Evolutionary conservation across 2,113 vertebrate genomes (phyloP), one percentile per base, ranked within the genome.

Genomic region (Anguilla japonica): DNA sequence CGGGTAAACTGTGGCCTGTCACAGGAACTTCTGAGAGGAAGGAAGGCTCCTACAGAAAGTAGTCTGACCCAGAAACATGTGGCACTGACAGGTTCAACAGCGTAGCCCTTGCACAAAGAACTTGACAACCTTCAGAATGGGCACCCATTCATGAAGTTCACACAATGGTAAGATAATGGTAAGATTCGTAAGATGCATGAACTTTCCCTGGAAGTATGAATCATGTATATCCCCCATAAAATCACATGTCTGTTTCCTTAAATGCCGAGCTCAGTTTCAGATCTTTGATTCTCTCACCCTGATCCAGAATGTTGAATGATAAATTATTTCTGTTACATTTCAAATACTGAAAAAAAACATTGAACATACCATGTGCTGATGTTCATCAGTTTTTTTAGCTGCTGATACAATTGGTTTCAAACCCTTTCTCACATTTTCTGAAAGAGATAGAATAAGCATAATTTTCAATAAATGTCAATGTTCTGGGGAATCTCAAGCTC

Each of bases 361-460:
- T 1, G 5, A 39, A 82, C 71, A 29, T 89, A 91, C 91, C 89
- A 91, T 34, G 79, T 88, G 46, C 18, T 91, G 87, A 43, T 92
- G 85, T 0, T 80, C 46, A 1, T 88, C 79, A 26, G 79, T 84
- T 26, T 39, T 40, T 26, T 83, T 86, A 43, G 91, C 60, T 29
- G 87, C 88, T 63, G 92, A 91, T 79, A 87, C 81, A 43, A 91
- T 71, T 3, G 87, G 84, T 81, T 46, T 91, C 18, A 89, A 15
- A 43, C 88, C 87, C 83, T 87, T 89, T 16, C 2, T 40, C 71
- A 11, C 39, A 50, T 41, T 79, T 85, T 5, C 88, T 89, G 78
- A 83, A 83, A 83, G 0, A 88, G 34, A 85, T 14, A 40, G 43
- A 1, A 20, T 13, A 80, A 41, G 14, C 39, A 80, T 41, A 15